These are phyloP conservation scores for Rhinichthys klamathensis DNA, from an alignment of 2,113 vertebrate genomes.

Conservation along the genomic window DNA sequence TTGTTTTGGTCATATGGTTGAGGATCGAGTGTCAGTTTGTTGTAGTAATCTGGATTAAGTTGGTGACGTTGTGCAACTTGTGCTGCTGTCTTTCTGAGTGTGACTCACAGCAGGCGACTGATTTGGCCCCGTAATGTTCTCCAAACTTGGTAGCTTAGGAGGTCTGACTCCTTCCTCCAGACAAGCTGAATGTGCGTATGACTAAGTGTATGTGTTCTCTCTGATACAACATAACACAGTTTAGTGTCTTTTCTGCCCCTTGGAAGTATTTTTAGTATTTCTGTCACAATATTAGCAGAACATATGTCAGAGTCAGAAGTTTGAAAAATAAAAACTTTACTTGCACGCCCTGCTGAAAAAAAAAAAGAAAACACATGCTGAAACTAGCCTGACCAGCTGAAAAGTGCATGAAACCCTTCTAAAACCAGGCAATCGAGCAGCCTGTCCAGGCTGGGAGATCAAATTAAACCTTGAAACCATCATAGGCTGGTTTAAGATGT, in stretches of 20 bases:
- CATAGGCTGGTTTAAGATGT: too few species aligned
- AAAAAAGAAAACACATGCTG: too few species aligned
- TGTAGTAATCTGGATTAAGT: constrained; percentile 18
- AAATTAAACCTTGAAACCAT: not conserved
- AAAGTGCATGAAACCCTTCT: not conserved
- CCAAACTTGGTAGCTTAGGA: constrained; percentile 12
- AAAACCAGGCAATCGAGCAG: not conserved
- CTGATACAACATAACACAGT: not conserved
- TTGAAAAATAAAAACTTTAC: not conserved
- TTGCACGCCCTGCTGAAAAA: not conserved
- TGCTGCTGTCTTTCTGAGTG: not conserved
- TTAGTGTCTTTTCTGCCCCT: not conserved
- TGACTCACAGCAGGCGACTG: constrained; percentile 17
- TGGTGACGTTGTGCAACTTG: not conserved
- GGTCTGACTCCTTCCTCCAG: constrained; percentile 18
- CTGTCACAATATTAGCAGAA: not conserved
- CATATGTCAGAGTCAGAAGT: not conserved
- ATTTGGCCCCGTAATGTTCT: constrained; percentile 2
- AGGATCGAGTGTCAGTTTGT: not conserved
- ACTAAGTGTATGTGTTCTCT: constrained; percentile 2
- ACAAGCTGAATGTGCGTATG: not conserved
- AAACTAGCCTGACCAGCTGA: not conserved
- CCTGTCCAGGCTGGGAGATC: not conserved
- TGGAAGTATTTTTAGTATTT: not conserved
- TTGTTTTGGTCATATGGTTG: not conserved